Evolutionary conservation across 2,888 invertebrate genomes (phyloP).

Genomic region (Apamea monoglypha): DNA sequence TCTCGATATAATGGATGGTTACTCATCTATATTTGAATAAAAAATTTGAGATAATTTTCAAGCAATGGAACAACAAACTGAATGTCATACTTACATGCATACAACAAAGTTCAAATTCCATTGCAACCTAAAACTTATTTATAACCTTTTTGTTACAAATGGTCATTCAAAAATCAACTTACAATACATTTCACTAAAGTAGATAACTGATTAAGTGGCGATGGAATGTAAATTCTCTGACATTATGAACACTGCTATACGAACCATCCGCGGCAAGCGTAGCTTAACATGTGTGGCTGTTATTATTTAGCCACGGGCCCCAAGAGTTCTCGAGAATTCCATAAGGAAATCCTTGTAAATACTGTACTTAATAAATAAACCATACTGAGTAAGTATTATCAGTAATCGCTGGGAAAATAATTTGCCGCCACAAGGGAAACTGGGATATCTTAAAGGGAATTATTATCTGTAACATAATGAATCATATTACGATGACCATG

Average conservation of each 20-base stretch:
- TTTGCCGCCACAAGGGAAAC: slow-evolving; percentile 41
- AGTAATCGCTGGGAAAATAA: slow-evolving; percentile 55
- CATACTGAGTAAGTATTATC: slow-evolving; percentile 36
- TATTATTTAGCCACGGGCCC: not conserved
- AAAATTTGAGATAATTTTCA: not conserved
- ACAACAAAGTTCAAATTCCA: not conserved
- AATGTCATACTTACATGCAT: too few species aligned
- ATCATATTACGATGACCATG: slow-evolving; percentile 52
- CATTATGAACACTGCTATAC: not conserved
- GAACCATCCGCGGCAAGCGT: not conserved
- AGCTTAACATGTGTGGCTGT: not conserved
- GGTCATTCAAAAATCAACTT: not conserved
- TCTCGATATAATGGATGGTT: not conserved
- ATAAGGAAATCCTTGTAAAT: slow-evolving; percentile 20
- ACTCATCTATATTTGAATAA: not conserved
- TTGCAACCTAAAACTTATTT: not conserved
- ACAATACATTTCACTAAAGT: not conserved
- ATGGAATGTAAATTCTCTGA: not conserved
- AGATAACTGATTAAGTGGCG: not conserved
- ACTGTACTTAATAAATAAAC: slow-evolving; percentile 46
- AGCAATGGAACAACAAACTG: not conserved
- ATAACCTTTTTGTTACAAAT: not conserved
- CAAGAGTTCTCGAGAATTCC: not conserved
- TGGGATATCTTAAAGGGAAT: slow-evolving; percentile 53
- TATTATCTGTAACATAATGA: slow-evolving; percentile 62